Percentiles rank a stretch among this genome's conserved stretches.
phyloP scores from a whole-genome alignment of 2,113 vertebrate genomes.

The Dasyurus viverrinus region DNA sequence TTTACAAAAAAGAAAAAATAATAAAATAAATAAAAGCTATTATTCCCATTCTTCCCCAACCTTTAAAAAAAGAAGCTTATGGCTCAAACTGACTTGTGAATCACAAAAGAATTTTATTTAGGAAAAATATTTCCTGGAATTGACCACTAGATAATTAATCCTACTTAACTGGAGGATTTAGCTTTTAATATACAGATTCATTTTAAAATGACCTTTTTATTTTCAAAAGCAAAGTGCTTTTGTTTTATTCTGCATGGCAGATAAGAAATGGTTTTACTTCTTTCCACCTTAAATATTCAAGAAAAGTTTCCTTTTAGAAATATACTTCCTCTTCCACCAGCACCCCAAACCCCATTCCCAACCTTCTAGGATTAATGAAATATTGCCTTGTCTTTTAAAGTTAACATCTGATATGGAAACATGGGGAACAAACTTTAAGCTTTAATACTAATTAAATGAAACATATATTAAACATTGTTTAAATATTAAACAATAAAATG shows the following conservation, averaged over 20 bases:
- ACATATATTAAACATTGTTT: slow-evolving; percentile 73
- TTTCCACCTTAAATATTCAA: slow-evolving; percentile 60
- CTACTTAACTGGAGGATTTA: slow-evolving; percentile 67
- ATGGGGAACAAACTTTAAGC: slow-evolving; percentile 65
- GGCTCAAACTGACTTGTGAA: slow-evolving; percentile 65
- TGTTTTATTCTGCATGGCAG: slow-evolving; percentile 69
- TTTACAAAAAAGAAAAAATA: slow-evolving; percentile 30
- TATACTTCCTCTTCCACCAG: not conserved
- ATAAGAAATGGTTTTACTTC: slow-evolving; percentile 64
- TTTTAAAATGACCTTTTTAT: slow-evolving; percentile 62
- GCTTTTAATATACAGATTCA: slow-evolving; percentile 62
- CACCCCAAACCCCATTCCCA: not conserved
- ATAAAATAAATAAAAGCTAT: slow-evolving; percentile 57
- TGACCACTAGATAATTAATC: slow-evolving; percentile 65
- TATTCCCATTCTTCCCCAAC: slow-evolving; percentile 2
- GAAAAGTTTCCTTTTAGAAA: slow-evolving; percentile 50
- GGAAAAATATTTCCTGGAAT: slow-evolving; percentile 70
- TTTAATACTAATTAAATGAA: slow-evolving; percentile 45
- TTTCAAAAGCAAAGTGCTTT: slow-evolving; percentile 60
- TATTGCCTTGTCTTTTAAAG: slow-evolving; percentile 50
- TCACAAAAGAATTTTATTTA: slow-evolving; percentile 71
- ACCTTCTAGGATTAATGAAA: not conserved
- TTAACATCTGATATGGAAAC: slow-evolving; percentile 65
- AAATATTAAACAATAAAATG: slow-evolving; percentile 75
- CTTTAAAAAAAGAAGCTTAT: slow-evolving; percentile 60